Base-by-base conservation (phyloP, 2,888 invertebrate genomes). In the Hermodice carunculata region DNA sequence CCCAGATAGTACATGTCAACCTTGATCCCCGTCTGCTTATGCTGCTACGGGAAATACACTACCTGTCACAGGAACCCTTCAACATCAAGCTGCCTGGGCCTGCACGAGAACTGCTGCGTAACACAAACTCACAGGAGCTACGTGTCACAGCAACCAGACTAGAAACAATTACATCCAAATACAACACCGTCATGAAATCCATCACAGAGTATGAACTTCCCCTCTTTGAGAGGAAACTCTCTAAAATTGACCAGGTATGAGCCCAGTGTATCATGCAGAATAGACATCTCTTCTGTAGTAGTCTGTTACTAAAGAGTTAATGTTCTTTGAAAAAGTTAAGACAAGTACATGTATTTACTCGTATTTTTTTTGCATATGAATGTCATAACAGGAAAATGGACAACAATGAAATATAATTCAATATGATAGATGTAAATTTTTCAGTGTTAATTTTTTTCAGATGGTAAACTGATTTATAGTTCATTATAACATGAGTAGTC, bases 101-200 rank as follows among this genome's bases (percentile, higher is more conserved):
- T 6, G 83, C 82, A 14, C 78, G 82, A 37, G 81, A 84, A 52
- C 74, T 85, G 49, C 58, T 84, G 31, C 65, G 84, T 5, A 81
- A 80, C 70, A 82, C 81, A 4, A 76, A 82, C 66, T 74, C 81
- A 1, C 74, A 76, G 59, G 76, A 81, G 53, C 73, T 85, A 49
- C 73, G 80, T 34, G 81, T 81, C 17, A 79, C 80, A 3, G 82
- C 84, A 0, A 82, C 83, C 2, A 70, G 85, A 32, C 76, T 86
- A 42, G 83, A 85, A 66, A 82, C 83, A 11, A 83, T 86, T 32
- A 82, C 81, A 31, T 80, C 82, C 52, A 85, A 84, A 68, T 86
- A 85, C 70, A 85, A 85, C 70, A 74, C 79, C 14, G 80, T 84
- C 61, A 82, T 86, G 83, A 76, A 78, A 57, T 79, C 79, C 0